Conservation (phyloP, 2,797 vertebrate species). For the Cercopithecus hamlyni region DNA sequence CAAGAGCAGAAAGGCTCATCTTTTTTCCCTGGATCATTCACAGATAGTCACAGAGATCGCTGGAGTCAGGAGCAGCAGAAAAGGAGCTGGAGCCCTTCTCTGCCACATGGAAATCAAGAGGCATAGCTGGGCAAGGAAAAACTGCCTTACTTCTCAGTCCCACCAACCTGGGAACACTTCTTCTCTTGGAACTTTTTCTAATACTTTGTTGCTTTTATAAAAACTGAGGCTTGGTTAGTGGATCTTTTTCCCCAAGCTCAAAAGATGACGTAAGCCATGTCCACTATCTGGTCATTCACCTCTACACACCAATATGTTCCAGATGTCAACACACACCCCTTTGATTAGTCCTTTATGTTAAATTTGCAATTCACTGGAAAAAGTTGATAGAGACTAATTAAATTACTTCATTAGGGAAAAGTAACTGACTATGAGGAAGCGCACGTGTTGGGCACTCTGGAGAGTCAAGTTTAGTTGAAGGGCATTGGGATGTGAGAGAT, state of each 20-base stretch:
- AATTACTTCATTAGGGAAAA: not conserved
- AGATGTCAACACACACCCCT: not conserved
- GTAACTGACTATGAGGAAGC: not conserved
- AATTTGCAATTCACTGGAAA: not conserved
- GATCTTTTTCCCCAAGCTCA: not conserved
- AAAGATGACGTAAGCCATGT: not conserved
- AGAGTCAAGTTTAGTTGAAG: not conserved
- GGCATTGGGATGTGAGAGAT: not conserved
- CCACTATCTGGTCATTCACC: not conserved
- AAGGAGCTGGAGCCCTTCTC: not conserved
- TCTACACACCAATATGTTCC: too few species aligned
- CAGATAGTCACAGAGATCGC: not conserved
- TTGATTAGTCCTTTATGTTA: not conserved
- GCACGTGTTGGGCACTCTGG: not conserved
- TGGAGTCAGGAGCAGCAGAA: not conserved
- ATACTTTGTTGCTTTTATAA: not conserved
- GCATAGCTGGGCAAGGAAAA: rapidly evolving
- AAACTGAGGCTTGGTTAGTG: not conserved
- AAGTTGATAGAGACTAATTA: not conserved
- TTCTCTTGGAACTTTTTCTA: not conserved
- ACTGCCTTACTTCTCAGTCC: not conserved
- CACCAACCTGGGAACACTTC: not conserved
- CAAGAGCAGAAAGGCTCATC: not conserved
- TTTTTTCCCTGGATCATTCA: not conserved
- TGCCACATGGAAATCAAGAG: not conserved